phyloP scores from a whole-genome alignment of 2,113 vertebrate genomes.

The Crocuta crocuta region DNA sequence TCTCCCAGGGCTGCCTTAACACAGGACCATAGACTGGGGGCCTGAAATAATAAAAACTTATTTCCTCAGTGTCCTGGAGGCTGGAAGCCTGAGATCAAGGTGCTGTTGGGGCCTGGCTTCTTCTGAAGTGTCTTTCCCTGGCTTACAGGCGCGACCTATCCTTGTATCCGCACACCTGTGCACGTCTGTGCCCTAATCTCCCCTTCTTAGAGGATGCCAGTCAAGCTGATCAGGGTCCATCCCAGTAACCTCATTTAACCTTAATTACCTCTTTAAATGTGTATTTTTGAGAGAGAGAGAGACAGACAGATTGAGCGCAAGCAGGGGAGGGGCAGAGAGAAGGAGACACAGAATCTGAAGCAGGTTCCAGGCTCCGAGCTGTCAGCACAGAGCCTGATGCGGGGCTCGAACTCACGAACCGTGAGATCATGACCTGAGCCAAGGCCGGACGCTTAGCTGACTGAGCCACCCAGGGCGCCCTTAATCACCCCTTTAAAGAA shows the following conservation, averaged over 20 bases:
- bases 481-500: background rate
- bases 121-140: too few species aligned
- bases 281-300: too few species aligned
- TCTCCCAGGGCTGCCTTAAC: background rate
- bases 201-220: background rate
- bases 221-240: background rate
- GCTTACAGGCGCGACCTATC: fast-evolving
- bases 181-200: fast-evolving
- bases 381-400: too few species aligned
- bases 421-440: too few species aligned
- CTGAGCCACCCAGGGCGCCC: too few species aligned
- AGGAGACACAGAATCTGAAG: too few species aligned
- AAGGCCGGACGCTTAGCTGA: fast-evolving
- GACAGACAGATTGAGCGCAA: too few species aligned
- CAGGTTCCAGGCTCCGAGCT: too few species aligned
- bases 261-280: too few species aligned
- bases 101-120: fast-evolving
- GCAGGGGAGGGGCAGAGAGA: too few species aligned
- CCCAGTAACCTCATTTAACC: background rate
- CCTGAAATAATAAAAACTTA: fast-evolving
- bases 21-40: fast-evolving
- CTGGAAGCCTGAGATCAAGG: background rate
- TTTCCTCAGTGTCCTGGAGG: background rate
- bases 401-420: too few species aligned
- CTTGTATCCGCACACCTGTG: fast-evolving